phyloP scores from a whole-genome alignment of 2,888 invertebrate genomes.

The Melipona bicolor region DNA sequence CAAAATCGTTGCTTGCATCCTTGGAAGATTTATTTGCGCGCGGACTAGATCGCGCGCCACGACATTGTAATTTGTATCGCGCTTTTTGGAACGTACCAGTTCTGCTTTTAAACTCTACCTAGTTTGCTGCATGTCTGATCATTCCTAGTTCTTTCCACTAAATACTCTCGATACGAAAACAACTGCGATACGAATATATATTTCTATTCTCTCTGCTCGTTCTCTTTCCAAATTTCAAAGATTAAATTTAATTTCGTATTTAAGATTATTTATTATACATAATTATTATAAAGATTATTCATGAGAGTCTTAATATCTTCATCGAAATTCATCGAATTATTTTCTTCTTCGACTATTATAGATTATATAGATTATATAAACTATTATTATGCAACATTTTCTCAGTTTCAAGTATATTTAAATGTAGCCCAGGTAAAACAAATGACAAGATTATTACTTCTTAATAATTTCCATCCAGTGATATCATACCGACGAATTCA shows the following conservation, averaged over 20 bases:
- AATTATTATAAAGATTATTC: too few species aligned
- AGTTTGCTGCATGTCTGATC: slow-evolving; percentile 27
- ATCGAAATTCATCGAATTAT: too few species aligned
- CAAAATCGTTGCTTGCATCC: slow-evolving; percentile 52
- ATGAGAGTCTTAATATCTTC: too few species aligned
- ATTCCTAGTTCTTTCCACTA: slow-evolving; percentile 31
- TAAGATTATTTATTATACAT: not conserved
- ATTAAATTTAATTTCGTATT: not conserved
- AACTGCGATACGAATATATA: not conserved
- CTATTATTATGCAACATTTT: too few species aligned
- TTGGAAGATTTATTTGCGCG: slow-evolving; percentile 43
- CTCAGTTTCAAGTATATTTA: too few species aligned
- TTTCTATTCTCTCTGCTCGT: not conserved
- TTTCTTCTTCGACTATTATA: too few species aligned
- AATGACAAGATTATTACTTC: too few species aligned
- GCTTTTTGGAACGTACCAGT: not conserved
- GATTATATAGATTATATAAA: too few species aligned
- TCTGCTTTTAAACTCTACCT: slow-evolving; percentile 12
- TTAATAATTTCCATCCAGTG: too few species aligned
- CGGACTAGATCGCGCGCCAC: slow-evolving; percentile 14
- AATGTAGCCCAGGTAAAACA: too few species aligned
- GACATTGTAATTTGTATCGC: slow-evolving; percentile 30
- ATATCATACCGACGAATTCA: too few species aligned
- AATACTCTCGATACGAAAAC: not conserved
- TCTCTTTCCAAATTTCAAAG: not conserved